Base-by-base conservation (phyloP, 2,113 vertebrate genomes). In the Perccottus glenii region DNA sequence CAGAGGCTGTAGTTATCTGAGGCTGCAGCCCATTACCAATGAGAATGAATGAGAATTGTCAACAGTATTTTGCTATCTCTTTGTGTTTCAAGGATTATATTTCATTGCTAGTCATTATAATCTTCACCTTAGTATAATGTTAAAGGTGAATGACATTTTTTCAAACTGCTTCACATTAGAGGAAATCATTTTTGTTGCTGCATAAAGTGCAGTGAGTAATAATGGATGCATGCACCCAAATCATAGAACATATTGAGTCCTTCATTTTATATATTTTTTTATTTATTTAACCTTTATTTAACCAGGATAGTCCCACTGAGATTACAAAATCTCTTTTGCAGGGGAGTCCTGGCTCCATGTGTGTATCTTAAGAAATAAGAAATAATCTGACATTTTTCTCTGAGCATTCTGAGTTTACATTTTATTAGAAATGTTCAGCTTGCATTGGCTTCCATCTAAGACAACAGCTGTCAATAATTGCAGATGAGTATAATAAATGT, bases 401-500 rank as follows among this genome's bases (percentile, higher is more conserved):
- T 49, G 36, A 64, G 7, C n/a, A 65, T 40, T 60, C 32, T 47
- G 38, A 60, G 50, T 71, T 60, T 9, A 67, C 35, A 14, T 77
- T 77, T n/a, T 65, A 36, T 48, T 15, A 45, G 57, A 76, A 9
- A 67, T 85, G 58, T 66, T 70, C 19, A 69, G 67, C 74, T 83
- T 85, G 78, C 69, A 81, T 80, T 72, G 57, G 59, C 68, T 68
- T 77, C 65, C 43, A 46, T 83, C 60, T 70, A 60, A 70, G 46
- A 68, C 56, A 5, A 74, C 84, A 67, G 36, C 56, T 66, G 65
- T 72, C 65, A 75, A 77, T 77, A 36, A 53, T 52, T 38, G 49
- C 19, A 72, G 15, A 8, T 35, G 51, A 56, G 11, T 33, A 33
- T 5, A 9, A 38, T 55, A 7, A 50, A 50, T 36, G 12, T 14